These are phyloP conservation scores for Catocala nupta DNA, from an alignment of 2,888 invertebrate genomes.

Conservation along the genomic window DNA sequence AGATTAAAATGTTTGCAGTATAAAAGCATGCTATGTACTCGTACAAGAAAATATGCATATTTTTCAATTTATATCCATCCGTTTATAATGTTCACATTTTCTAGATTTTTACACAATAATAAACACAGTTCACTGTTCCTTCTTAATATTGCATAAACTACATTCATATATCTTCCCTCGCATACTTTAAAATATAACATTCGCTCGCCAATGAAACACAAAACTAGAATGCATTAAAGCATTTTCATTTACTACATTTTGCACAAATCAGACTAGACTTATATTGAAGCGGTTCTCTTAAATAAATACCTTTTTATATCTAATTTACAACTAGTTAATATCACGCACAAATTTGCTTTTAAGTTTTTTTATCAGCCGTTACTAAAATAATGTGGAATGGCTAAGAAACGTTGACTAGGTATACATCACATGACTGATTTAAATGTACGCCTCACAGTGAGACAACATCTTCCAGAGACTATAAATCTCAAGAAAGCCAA, in stretches of 20 bases:
- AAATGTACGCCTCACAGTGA: too few species aligned
- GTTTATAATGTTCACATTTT: too few species aligned
- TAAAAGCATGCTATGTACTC: too few species aligned
- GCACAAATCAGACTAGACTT: conserved; percentile 76
- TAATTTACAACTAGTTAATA: conserved; percentile 74
- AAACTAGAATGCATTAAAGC: conserved; percentile 22
- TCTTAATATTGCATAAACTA: conserved; percentile 2
- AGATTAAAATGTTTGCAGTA: too few species aligned
- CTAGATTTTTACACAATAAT: too few species aligned
- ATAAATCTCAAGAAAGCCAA: too few species aligned
- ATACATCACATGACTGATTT: conserved; percentile 42
- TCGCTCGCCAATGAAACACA: conserved; percentile 34
- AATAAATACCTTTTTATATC: conserved; percentile 62
- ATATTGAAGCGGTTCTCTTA: conserved; percentile 66
- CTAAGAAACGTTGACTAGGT: conserved; percentile 45
- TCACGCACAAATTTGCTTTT: conserved; percentile 73
- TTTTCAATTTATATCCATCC: too few species aligned
- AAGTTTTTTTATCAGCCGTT: conserved; percentile 44
- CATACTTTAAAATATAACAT: conserved; percentile 14
- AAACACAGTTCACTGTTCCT: too few species aligned
- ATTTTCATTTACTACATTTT: conserved; percentile 51
- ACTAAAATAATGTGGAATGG: conserved; percentile 51
- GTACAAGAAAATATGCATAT: too few species aligned
- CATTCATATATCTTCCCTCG: conserved; percentile 15
- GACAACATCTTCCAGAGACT: too few species aligned